These are phyloP conservation scores for Terebella lapidaria DNA, from an alignment of 2,888 invertebrate species.

Conservation along the genomic window DNA sequence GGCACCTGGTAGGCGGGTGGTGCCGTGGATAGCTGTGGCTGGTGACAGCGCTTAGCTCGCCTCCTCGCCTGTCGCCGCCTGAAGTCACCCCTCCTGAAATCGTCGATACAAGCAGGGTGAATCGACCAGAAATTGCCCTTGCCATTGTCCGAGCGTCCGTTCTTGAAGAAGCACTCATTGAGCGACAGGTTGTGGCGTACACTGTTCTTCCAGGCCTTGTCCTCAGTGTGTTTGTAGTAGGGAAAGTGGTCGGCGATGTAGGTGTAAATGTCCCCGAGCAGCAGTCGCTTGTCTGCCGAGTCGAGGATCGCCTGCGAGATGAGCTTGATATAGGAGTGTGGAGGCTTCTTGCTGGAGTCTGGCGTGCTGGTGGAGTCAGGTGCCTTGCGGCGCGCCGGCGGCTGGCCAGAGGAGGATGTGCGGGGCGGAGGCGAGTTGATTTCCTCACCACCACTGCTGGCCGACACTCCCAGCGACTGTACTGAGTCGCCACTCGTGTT, in stretches of 20 bases:
- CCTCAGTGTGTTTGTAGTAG: slow-evolving; percentile 37
- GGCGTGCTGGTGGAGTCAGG: neutral
- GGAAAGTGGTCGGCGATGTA: slow-evolving; percentile 44
- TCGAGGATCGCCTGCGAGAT: slow-evolving; percentile 50
- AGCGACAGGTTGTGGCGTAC: slow-evolving; percentile 48
- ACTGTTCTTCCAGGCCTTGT: slow-evolving; percentile 48
- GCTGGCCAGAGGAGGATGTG: neutral
- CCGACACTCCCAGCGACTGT: neutral
- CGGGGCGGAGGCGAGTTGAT: neutral
- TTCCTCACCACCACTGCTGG: slow-evolving; percentile 5
- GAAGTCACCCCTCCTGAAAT: slow-evolving; percentile 16
- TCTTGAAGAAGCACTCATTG: slow-evolving; percentile 49
- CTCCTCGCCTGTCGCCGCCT: slow-evolving; percentile 4
- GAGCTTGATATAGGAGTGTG: slow-evolving; percentile 17
- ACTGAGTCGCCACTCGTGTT: neutral
- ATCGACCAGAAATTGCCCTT: slow-evolving; percentile 89
- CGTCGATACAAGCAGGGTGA: slow-evolving; percentile 15
- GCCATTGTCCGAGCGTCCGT: slow-evolving; percentile 65
- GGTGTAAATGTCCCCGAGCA: slow-evolving; percentile 48
- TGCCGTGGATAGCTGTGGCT: neutral
- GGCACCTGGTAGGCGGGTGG: neutral
- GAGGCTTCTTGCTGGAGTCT: neutral
- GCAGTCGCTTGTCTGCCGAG: slow-evolving; percentile 36
- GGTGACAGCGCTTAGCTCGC: neutral
- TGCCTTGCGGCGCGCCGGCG: neutral